Evolutionary conservation across 2,113 vertebrate species (phyloP), one percentile per base, ranked within the genome.

Genomic region (Rhegmatorhina hoffmannsi): DNA sequence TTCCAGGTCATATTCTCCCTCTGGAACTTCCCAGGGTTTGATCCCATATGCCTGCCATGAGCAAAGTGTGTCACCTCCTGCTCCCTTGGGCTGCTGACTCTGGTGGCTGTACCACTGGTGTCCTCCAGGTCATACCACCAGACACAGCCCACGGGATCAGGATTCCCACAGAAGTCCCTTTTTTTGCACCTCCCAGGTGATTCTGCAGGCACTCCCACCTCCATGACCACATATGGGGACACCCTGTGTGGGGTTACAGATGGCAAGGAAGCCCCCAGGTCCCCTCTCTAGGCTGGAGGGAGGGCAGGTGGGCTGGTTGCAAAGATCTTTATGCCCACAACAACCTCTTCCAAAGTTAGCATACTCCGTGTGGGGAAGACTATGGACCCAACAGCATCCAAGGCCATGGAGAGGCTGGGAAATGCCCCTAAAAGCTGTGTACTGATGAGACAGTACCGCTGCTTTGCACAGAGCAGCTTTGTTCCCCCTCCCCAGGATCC

Each of bases 131-230:
- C 38, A 49, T 67, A n/a, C 3, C 43, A 36, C 15, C 24, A 62
- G 46, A 18, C 25, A 44, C 46, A 62, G 34, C 14, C 7, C 12
- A 0, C 4, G n/a, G 2, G 0, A 24, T 70, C 60, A 11, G 28
- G 55, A 25, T 85, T 62, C 19, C 49, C 28, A 4, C 4, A 38
- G 34, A 34, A 31, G 6, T 53, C n/a, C 2, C 25, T 40, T 6
- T 50, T 46, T 38, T n/a, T 55, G 23, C 50, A 47, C 15, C 19
- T 13, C 17, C 9, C 38, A 11, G 14, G 34, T 8, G 64, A 28
- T n/a, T 25, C 50, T 18, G 26, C 40, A 43, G 40, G 6, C 3
- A 2, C 13, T 76, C 33, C 28, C 60, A 43, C 50, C 8, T 28
- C 25, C 4, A 26, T 1, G 15, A 28, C 28, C 38, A 58, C 6